Conservation (phyloP, 2,113 vertebrate genomes). For the Sinosuthora webbiana region DNA sequence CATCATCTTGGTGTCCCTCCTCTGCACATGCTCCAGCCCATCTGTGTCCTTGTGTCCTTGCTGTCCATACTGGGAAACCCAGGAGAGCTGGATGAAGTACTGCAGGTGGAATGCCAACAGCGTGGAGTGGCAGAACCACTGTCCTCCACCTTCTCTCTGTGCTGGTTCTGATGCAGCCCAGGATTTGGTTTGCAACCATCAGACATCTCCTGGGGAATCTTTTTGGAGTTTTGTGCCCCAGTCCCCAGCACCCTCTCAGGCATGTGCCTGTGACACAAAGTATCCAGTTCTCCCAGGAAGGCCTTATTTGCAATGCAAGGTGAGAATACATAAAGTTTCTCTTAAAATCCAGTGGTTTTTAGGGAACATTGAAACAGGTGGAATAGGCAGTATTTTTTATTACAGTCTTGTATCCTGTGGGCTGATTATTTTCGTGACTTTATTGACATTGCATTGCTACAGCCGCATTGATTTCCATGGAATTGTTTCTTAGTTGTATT, state of each 20-base stretch:
- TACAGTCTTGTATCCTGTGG: background rate
- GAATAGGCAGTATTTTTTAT: background rate
- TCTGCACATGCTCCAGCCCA: accelerated
- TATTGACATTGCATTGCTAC: background rate
- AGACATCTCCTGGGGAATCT: background rate
- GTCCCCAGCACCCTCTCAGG: background rate
- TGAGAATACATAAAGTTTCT: background rate
- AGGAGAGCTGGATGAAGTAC: no score
- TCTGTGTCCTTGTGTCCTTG: background rate
- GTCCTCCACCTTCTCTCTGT: no score
- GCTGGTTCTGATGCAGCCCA: background rate
- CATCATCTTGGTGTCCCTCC: background rate
- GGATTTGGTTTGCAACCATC: background rate
- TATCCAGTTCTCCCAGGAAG: background rate
- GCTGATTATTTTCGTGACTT: background rate
- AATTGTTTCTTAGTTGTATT: background rate
- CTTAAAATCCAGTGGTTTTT: background rate
- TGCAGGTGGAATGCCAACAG: background rate
- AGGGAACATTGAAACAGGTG: background rate
- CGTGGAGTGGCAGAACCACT: background rate
- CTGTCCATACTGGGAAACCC: background rate
- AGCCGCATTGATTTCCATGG: background rate
- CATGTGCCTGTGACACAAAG: background rate
- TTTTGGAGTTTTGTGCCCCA: background rate
- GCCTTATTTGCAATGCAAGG: background rate